Evolutionary conservation across 2,113 vertebrate species (phyloP).

Genomic region (Xiphophorus hellerii): DNA sequence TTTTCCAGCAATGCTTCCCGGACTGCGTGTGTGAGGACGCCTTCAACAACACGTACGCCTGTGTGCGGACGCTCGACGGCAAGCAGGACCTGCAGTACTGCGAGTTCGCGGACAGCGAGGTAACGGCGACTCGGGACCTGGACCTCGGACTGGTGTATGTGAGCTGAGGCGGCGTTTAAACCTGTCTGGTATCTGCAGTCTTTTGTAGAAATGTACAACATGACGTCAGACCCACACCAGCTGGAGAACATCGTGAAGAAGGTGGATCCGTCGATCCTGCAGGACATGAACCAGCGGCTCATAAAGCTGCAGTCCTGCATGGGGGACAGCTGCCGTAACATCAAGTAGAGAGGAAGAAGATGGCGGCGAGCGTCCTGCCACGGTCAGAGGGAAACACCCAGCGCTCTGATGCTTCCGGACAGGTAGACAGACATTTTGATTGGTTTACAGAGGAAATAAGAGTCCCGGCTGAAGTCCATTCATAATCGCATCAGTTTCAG

Average conservation of each 20-base stretch:
- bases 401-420: conserved; percentile 5
- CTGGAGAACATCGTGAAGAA: conserved; percentile 83
- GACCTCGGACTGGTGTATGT: not conserved
- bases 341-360: conserved; percentile 9
- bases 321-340: conserved; percentile 68
- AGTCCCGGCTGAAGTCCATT: not conserved
- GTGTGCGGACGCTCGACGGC: conserved; percentile 72
- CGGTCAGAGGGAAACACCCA: not conserved
- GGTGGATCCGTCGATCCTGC: conserved; percentile 78
- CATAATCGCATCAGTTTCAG: conserved; percentile 7
- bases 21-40: conserved; percentile 85
- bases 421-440: conserved; percentile 5
- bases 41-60: conserved; percentile 86
- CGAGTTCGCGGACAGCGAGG: conserved; percentile 84
- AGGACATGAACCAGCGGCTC: conserved; percentile 83
- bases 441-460: not conserved
- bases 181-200: conserved; percentile 51
- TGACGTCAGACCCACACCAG: conserved; percentile 80
- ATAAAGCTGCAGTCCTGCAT: conserved; percentile 82
- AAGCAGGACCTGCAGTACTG: conserved; percentile 81
- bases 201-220: conserved; percentile 82
- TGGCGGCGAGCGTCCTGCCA: not conserved
- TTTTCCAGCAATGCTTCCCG: conserved; percentile 80
- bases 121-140: not conserved
- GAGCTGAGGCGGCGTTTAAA: not conserved